Evolutionary conservation across 2,797 vertebrate genomes (phyloP), one percentile per base, ranked within the genome.

Genomic region (Eulemur albifrons): DNA sequence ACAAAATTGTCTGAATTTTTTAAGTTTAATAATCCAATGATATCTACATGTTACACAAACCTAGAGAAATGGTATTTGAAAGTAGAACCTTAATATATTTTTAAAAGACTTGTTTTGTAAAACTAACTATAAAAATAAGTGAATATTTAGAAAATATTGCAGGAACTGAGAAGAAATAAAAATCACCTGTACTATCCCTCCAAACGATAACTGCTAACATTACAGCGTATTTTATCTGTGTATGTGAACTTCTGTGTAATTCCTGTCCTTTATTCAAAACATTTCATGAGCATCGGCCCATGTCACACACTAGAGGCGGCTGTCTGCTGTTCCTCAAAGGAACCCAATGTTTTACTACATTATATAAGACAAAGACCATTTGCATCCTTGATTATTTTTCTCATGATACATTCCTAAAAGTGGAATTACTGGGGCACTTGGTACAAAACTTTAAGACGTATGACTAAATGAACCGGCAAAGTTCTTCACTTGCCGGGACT

Each of bases 171-270:
- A 35, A 73, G 57, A 95, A 79, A 82, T 5, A 7, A 76, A 45
- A 57, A 65, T 30, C 84, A 32, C 17, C 40, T 82, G 25, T 12
- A 18, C 25, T 13, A 11, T 6, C 4, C n/a, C 21, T 70, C 21
- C 48, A 27, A 6, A 35, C 2, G 35, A 4, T 5, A n/a, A 65
- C 1, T 32, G 35, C 0, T 27, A 21, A 12, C 7, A 3, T 7
- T 17, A 35, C 0, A 13, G 32, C 14, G 1, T 4, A 8, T 11
- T 32, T 11, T 3, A 38, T 35, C 9, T 0, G 7, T 1, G 14
- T 9, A 4, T 1, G 25, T 10, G 1, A 4, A 15, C 17, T 65
- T 61, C 50, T 43, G 7, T 5, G 14, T 4, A 32, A 57, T 10
- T 3, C 0, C 0, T 0, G 17, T 9, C 61, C 48, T 81, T 45